phyloP scores from a whole-genome alignment of 2,888 invertebrate species.

The Heliconius charithonia region DNA sequence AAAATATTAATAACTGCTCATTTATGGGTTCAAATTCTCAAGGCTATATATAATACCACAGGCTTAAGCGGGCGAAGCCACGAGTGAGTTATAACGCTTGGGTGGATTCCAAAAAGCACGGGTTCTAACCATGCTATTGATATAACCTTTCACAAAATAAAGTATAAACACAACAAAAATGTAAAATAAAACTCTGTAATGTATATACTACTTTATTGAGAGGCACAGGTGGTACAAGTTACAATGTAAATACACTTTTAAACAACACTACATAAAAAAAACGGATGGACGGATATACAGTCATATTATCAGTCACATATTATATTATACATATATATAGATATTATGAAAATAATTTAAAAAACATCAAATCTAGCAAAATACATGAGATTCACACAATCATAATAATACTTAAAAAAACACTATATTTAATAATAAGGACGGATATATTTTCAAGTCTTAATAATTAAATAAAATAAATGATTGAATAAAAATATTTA shows the following conservation, averaged over 20 bases:
- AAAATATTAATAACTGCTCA: no score
- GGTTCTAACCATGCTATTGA: no score
- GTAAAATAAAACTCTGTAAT: neutral
- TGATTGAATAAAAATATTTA: neutral
- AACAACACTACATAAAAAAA: conserved; percentile 5
- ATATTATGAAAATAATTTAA: no score
- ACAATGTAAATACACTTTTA: neutral
- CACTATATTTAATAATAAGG: neutral
- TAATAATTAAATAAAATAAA: no score
- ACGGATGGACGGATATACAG: conserved; percentile 1
- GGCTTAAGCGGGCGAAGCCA: no score
- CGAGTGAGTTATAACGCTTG: no score
- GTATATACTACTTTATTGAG: conserved; percentile 16
- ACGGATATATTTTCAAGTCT: neutral
- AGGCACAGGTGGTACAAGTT: conserved; percentile 21
- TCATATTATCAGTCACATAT: neutral
- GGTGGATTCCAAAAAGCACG: no score
- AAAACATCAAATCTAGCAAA: neutral
- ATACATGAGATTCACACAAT: neutral
- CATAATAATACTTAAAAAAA: neutral
- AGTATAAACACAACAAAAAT: no score
- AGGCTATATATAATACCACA: no score
- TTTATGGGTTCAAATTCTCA: no score
- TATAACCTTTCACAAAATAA: no score
- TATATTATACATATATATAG: no score